Conservation (phyloP, 2,888 invertebrate species). For the Hirtodrosophila alboralis region DNA sequence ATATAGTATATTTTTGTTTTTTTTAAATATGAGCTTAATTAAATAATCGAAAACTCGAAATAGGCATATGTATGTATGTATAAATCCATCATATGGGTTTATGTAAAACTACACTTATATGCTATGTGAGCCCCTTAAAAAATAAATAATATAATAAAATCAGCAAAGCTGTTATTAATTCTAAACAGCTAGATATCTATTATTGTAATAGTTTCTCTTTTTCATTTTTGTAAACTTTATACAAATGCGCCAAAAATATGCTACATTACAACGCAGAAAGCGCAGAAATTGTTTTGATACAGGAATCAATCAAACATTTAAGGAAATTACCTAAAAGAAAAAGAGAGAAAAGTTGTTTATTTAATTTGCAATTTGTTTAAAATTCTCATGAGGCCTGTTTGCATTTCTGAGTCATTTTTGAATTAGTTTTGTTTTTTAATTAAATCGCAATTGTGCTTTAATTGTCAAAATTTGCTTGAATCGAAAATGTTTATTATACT, state of each 20-base stretch:
- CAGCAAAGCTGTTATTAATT: conserved; percentile 7
- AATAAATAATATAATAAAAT: conserved; percentile 2
- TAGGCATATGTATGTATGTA: conserved; percentile 12
- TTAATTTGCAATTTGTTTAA: too few relatives aligned
- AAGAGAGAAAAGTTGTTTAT: too few relatives aligned
- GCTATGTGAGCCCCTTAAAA: conserved; percentile 21
- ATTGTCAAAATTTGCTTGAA: too few relatives aligned
- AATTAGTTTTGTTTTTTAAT: too few relatives aligned
- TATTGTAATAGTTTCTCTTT: conserved; percentile 1
- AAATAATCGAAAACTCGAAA: conserved; percentile 2
- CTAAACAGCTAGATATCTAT: background rate
- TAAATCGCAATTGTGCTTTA: too few relatives aligned
- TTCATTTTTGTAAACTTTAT: conserved; percentile 9
- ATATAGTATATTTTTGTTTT: too few relatives aligned
- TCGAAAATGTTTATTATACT: too few relatives aligned
- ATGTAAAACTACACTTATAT: conserved; percentile 11
- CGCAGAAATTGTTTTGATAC: too few relatives aligned
- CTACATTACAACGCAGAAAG: background rate
- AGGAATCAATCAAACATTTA: too few relatives aligned
- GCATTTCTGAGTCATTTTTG: too few relatives aligned
- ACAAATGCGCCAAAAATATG: conserved; percentile 6
- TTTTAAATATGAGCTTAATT: conserved; percentile 13
- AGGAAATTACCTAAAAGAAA: conserved; percentile 12
- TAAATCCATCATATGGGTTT: conserved; percentile 54
- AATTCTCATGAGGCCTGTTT: too few relatives aligned